Base-by-base conservation (phyloP, 2,113 vertebrate genomes). In the Charina bottae region DNA sequence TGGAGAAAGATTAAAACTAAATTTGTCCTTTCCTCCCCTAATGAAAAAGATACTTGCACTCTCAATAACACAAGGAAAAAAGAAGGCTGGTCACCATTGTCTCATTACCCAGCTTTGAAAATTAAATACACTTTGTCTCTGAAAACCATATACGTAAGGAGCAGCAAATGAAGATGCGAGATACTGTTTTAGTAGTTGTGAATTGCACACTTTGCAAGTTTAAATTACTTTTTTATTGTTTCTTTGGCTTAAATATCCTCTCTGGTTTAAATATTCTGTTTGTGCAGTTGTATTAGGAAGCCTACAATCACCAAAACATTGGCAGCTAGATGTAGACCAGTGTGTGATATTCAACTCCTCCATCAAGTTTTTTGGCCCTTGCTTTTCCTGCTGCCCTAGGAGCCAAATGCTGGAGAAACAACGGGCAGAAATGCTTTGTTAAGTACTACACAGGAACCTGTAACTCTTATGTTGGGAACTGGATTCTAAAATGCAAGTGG, bases 1-100 rank as follows among this genome's bases (percentile, higher is more conserved):
- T 94, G 95, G 64, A 92, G 94, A 93, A 92, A 96, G 93, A 97
- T 93, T 94, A 97, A 97, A 95, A 93, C 92, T 90, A 96, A 97
- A 96, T 97, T 97, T 96, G 90, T 93, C 96, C 91, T 94, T 92
- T 94, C 55, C 78, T 93, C 87, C 85, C 85, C 78, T 95, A 93
- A 93, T 95, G 92, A 96, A 96, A 96, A 84, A 96, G 85, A 37
- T 92, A 93, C 91, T 89, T 92, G 88, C 85, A 90, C 62, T 83
- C 92, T 72, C 87, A 95, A 87, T 94, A 10, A 15, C 7, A 33
- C 21, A 96, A 90, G 94, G 95, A 96, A 92, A 55, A 90, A 95
- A 93, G 26, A 93, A 92, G 91, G 68, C 94, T 95, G 94, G 89
- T 92, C 92, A 53, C 42, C 0, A 1, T 93, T 54, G 85, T 86